Conservation (phyloP, 92 coral and sea anemone genomes). For the Micromussa lordhowensis region DNA sequence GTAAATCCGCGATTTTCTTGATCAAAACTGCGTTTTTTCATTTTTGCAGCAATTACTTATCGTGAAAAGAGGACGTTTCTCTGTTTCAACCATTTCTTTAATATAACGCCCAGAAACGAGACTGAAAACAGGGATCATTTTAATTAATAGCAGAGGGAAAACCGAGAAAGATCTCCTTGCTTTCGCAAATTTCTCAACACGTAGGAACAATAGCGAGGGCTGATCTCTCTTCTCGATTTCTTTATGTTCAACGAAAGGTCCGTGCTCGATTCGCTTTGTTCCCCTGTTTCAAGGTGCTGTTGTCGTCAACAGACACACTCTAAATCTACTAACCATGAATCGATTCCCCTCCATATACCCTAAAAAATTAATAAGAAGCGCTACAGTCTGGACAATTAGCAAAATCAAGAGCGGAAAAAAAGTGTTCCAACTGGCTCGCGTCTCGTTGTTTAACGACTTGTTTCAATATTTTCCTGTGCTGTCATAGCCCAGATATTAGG, state of each 20-base stretch:
- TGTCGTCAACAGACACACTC: background rate
- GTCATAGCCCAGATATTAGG: conserved; percentile 59
- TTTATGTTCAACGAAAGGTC: background rate
- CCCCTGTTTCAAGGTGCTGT: background rate
- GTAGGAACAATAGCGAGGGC: background rate
- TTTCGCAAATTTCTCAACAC: background rate
- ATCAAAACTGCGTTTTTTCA: background rate
- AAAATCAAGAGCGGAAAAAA: conserved; percentile 35
- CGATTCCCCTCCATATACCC: conserved; percentile 35
- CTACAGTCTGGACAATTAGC: conserved; percentile 71
- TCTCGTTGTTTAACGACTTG: conserved; percentile 67
- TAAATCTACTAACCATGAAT: background rate
- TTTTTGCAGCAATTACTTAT: background rate
- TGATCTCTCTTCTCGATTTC: background rate
- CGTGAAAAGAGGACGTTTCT: background rate
- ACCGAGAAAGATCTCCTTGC: background rate
- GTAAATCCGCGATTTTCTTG: background rate
- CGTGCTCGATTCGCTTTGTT: conserved; percentile 7
- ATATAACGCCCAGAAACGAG: conserved; percentile 26
- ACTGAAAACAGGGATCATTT: conserved; percentile 10
- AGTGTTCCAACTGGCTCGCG: conserved; percentile 35
- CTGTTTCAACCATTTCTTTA: background rate
- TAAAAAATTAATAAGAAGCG: conserved; percentile 72
- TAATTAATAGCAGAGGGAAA: conserved; percentile 41
- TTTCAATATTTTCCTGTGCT: conserved; percentile 64